A percentile compares a stretch with the other conserved stretches of the same genome.
phyloP scores from a whole-genome alignment of 2,113 vertebrate species.

The Puffinus mauretanicus region DNA sequence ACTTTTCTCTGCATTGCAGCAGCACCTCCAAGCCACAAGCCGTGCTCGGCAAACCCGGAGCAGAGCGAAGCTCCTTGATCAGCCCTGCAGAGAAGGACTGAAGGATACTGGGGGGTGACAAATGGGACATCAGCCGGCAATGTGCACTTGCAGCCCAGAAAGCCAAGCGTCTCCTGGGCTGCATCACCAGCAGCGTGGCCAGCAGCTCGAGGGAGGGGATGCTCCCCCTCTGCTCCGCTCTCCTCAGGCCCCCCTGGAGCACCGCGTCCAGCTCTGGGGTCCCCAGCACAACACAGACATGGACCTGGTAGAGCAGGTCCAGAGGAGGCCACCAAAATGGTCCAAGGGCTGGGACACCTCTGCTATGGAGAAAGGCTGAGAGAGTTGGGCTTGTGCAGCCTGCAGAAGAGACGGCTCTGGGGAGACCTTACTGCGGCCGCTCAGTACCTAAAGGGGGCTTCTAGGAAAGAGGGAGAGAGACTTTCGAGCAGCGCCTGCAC shows the following conservation, averaged over 20 bases:
- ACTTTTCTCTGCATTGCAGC: not conserved
- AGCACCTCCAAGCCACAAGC: not conserved
- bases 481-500: not conserved
- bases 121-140: accelerated
- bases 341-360: not conserved
- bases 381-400: not conserved
- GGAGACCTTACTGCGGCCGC: not conserved
- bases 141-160: not conserved
- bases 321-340: not conserved
- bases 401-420: not conserved
- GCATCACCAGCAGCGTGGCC: not conserved
- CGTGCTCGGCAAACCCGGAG: accelerated
- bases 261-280: not conserved
- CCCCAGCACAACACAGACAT: not conserved
- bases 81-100: not conserved
- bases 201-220: not conserved
- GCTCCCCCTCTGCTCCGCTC: not conserved
- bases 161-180: not conserved
- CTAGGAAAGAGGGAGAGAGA: not conserved
- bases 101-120: not conserved
- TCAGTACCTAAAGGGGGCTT: not conserved
- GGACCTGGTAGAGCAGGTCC: not conserved
- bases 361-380: not conserved
- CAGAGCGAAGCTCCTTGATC: not conserved
- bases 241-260: not conserved